Percentiles rank a stretch among this genome's conserved stretches.
These are phyloP conservation scores for Falco punctatus DNA, from an alignment of 2,113 vertebrate genomes.

Conservation along the genomic window DNA sequence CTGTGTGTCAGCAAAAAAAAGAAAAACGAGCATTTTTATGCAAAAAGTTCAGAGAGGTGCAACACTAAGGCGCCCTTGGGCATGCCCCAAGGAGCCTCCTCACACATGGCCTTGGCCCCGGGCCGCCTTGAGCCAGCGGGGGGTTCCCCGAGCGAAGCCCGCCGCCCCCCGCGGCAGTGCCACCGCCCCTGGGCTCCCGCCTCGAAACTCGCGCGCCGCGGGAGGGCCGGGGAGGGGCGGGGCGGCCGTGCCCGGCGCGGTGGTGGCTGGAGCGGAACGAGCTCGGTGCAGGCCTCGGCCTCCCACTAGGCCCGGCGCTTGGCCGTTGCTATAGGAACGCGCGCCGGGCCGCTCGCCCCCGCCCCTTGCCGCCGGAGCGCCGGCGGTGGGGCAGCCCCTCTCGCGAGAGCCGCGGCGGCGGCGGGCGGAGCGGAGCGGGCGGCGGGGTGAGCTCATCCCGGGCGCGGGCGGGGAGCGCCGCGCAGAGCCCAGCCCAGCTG, in stretches of 20 bases:
- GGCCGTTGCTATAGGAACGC: constrained; percentile 54
- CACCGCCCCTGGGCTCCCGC: background rate
- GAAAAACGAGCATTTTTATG: background rate
- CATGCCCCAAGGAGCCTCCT: too few species aligned
- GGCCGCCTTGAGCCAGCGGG: too few species aligned
- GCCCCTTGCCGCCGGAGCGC: background rate
- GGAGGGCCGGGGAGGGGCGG: too few species aligned
- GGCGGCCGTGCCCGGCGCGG: too few species aligned
- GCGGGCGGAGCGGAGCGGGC: background rate
- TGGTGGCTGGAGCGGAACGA: too few species aligned
- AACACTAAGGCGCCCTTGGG: accelerated
- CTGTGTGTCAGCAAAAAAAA: background rate
- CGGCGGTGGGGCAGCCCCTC: background rate
- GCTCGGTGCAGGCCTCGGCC: background rate
- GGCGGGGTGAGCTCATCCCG: constrained; percentile 72
- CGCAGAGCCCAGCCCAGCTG: background rate
- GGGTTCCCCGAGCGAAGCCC: too few species aligned
- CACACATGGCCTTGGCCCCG: too few species aligned
- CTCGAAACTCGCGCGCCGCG: background rate
- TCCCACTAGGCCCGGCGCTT: constrained; percentile 38
- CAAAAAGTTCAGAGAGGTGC: background rate
- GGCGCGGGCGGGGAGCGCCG: constrained; percentile 10
- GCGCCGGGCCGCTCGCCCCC: background rate
- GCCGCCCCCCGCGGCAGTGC: background rate
- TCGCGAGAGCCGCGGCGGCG: constrained; percentile 22